Conservation (phyloP, 2,113 vertebrate genomes). For the Myiozetetes cayanensis region DNA sequence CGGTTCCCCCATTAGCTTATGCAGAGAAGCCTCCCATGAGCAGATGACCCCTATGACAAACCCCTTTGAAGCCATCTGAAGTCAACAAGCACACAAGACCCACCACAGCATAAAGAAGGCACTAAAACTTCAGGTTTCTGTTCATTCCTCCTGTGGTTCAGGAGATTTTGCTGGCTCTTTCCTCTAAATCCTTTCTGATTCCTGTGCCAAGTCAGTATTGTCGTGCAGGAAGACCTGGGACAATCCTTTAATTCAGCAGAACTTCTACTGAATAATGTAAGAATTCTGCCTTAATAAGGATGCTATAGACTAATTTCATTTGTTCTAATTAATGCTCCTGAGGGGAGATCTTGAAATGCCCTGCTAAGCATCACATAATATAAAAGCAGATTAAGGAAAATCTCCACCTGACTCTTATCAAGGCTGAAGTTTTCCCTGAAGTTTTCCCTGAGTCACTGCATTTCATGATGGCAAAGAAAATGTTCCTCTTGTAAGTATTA, state of each 20-base stretch:
- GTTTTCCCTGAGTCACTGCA: not conserved
- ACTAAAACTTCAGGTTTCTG: not conserved
- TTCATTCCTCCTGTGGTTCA: not conserved
- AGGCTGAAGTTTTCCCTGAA: not conserved
- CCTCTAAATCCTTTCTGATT: not conserved
- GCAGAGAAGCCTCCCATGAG: not conserved
- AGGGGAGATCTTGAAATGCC: not conserved
- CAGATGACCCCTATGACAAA: not conserved
- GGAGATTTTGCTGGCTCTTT: not conserved
- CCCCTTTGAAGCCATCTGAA: not conserved
- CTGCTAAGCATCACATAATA: not conserved
- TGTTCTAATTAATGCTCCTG: conserved; percentile 3
- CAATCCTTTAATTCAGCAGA: conserved; percentile 3
- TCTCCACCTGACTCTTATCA: not conserved
- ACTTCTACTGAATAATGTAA: conserved; percentile 4
- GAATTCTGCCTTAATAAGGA: conserved; percentile 2
- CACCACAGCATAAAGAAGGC: not conserved
- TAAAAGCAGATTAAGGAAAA: not conserved
- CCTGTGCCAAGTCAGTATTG: not conserved
- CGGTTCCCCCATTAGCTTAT: not conserved
- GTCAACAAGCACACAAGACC: not conserved
- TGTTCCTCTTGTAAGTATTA: not conserved
- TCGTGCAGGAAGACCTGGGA: not conserved
- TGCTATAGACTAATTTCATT: not conserved
- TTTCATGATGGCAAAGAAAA: not conserved